Percentiles rank a stretch among this genome's conserved stretches.
phyloP scores from a whole-genome alignment of 2,797 vertebrate species.

The Sternarchorhynchus goeldii region DNA sequence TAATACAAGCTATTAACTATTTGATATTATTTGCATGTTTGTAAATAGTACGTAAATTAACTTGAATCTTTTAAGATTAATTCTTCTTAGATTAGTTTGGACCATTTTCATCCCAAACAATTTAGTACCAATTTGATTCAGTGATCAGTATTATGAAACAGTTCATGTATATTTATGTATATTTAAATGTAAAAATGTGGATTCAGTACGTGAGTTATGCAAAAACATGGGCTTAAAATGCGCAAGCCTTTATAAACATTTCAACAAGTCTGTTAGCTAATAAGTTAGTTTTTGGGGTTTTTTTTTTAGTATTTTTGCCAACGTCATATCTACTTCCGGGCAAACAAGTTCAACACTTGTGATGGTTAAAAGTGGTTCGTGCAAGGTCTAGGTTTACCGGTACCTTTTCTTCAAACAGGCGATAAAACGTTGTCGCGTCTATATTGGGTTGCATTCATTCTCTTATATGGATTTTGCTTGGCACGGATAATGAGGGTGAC shows the following conservation, averaged over 20 bases:
- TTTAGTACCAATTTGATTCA: too few relatives aligned
- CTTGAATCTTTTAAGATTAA: too few relatives aligned
- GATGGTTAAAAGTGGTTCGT: background rate
- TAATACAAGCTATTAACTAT: background rate
- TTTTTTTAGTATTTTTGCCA: slow-evolving; percentile 33
- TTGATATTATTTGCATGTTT: background rate
- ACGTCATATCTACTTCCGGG: slow-evolving; percentile 54
- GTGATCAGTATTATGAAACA: too few relatives aligned
- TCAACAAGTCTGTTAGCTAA: too few relatives aligned
- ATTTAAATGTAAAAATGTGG: background rate
- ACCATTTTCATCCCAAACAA: too few relatives aligned
- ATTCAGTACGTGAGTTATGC: too few relatives aligned
- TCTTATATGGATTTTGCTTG: background rate
- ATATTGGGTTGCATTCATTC: background rate
- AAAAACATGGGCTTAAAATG: too few relatives aligned
- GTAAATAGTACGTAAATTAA: background rate
- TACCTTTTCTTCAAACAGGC: background rate
- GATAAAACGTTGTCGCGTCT: background rate
- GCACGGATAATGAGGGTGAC: background rate
- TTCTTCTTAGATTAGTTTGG: too few relatives aligned
- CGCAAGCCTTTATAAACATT: too few relatives aligned
- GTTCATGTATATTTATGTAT: too few relatives aligned
- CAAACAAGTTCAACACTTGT: slow-evolving; percentile 28
- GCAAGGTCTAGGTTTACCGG: background rate
- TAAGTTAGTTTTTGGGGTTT: background rate